phyloP scores from a whole-genome alignment of 2,888 invertebrate genomes.

The Tenthredo distinguenda region DNA sequence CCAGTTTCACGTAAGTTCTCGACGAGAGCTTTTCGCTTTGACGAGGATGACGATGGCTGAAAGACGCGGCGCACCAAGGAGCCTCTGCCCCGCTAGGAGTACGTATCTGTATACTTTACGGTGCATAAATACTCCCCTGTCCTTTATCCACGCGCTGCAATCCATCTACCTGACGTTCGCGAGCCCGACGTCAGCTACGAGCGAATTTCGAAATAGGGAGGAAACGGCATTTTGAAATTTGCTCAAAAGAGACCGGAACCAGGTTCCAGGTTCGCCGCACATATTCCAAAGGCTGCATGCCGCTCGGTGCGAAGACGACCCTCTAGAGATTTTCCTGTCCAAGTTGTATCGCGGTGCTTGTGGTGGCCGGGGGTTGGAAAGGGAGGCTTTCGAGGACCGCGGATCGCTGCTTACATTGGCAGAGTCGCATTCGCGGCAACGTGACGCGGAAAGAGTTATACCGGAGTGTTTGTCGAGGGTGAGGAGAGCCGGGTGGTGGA shows the following conservation, averaged over 20 bases:
- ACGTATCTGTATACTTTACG: background rate
- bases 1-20: background rate
- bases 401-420: constrained; percentile 45
- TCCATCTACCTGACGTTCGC: background rate
- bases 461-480: constrained; percentile 7
- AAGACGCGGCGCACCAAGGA: constrained; percentile 8
- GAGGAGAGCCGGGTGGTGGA: background rate
- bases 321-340: constrained; percentile 14
- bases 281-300: background rate
- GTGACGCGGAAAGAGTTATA: constrained; percentile 9
- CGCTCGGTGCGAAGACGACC: background rate
- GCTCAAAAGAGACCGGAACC: background rate
- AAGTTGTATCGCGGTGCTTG: background rate
- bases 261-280: background rate
- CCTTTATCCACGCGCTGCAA: background rate
- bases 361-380: background rate
- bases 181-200: background rate
- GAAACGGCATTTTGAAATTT: background rate
- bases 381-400: constrained; percentile 37
- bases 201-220: background rate
- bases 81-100: background rate
- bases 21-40: constrained; percentile 31
- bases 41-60: constrained; percentile 27
- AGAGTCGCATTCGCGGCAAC: constrained; percentile 23
- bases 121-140: background rate